Base-by-base conservation (phyloP, 2,113 vertebrate genomes). In the Typhlomys cinereus region DNA sequence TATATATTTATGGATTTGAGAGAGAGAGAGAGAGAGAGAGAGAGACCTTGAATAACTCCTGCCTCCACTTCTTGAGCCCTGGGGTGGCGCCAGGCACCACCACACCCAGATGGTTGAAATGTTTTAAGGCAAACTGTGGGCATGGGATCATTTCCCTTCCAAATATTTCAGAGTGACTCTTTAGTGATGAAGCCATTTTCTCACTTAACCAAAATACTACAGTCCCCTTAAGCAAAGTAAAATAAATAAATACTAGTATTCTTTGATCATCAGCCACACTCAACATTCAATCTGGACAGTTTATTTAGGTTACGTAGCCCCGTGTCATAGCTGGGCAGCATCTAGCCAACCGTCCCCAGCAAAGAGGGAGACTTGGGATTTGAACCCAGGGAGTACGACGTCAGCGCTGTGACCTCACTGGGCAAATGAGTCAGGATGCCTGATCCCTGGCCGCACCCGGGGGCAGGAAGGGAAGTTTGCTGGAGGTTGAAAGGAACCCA, bases 351-450 rank as follows among this genome's bases (percentile, higher is more conserved):
- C n/a, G n/a, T 21, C 2, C 7, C 61, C 83, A 75, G 74, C 59
- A n/a, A 84, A 67, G 59, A 61, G 4, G 12, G 9, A n/a, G 61
- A 71, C 12, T 6, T n/a, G 29, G 34, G 64, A 90, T 80, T 74
- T 64, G 79, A 81, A 54, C 46, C 50, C n/a, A 15, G 31, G 50
- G 20, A 59, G 18, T 25, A 6, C 14, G 27, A n/a, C 66, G 81
- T 54, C 74, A 21, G 34, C 13, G 74, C 57, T 12, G 57, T 82
- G 89, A 64, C 61, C 36, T 4, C 3, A 0, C 31, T 29, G 59
- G 31, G 0, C 3, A 2, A n/a, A n/a, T 91, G 93, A 95, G 67
- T 97, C 94, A 94, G 80, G 75, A 34, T 36, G 10, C 48, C 48
- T 10, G 44, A 31, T 34, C 7, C 57, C 93, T 62, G 61, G 23